Conservation (phyloP, 2,113 vertebrate genomes). For the Uropsilus gracilis region DNA sequence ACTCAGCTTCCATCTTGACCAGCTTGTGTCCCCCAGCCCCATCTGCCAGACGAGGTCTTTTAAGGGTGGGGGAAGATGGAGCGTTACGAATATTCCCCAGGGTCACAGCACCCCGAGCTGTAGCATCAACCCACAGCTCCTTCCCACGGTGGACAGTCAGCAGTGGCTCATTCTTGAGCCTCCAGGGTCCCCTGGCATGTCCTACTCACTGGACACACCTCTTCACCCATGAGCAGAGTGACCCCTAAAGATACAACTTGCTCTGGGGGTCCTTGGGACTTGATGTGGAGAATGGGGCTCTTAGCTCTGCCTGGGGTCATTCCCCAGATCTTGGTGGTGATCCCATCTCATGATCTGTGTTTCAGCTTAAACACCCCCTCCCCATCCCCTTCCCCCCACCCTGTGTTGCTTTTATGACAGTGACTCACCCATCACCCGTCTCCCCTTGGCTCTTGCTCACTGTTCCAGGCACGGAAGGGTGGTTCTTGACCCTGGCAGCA, state of each 20-base stretch:
- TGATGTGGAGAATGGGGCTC: too few relatives aligned
- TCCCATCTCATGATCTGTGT: neutral
- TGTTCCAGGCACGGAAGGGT: neutral
- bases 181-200: too few relatives aligned
- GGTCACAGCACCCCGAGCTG: neutral
- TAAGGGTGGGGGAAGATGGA: neutral
- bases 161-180: neutral
- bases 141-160: rapidly evolving
- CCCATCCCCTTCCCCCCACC: neutral
- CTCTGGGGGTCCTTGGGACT: neutral
- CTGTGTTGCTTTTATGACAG: neutral
- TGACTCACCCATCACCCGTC: neutral
- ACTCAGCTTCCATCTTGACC: rapidly evolving
- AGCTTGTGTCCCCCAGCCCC: rapidly evolving
- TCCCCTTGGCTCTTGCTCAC: neutral
- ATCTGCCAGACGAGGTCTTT: neutral
- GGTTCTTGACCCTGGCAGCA: neutral
- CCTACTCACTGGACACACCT: neutral
- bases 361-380: neutral
- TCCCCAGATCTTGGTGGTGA: neutral
- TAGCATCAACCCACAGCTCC: rapidly evolving
- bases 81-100: neutral
- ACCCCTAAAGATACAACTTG: neutral
- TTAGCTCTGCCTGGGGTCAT: neutral
- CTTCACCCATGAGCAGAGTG: neutral